Conservation (phyloP, 2,888 invertebrate species). For the Rutpela maculata region DNA sequence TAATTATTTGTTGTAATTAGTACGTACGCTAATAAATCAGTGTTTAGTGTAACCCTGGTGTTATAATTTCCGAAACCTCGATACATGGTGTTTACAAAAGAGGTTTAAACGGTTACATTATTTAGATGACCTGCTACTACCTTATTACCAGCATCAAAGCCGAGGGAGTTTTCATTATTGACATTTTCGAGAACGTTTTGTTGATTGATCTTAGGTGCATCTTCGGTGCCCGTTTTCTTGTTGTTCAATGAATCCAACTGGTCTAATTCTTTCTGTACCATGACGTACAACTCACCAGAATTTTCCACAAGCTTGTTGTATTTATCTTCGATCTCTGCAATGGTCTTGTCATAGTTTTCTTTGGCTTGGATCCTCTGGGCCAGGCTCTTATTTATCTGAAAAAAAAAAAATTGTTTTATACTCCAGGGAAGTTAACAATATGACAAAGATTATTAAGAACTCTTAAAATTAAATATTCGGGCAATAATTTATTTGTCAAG, state of each 20-base stretch:
- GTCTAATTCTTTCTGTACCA: conserved; percentile 61
- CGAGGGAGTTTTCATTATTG: not conserved
- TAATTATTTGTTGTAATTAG: no score
- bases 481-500: no score
- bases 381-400: conserved; percentile 65
- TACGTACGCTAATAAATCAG: no score
- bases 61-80: no score
- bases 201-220: conserved; percentile 15
- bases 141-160: not conserved
- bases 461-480: no score
- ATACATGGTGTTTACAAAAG: no score
- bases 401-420: conserved; percentile 32
- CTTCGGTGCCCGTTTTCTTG: conserved; percentile 67
- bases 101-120: no score
- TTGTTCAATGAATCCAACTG: conserved; percentile 66
- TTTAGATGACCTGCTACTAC: not conserved
- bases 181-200: no score
- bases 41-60: no score
- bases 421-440: no score
- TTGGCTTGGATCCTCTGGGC: conserved; percentile 64
- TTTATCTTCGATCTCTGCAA: conserved; percentile 65
- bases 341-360: conserved; percentile 66
- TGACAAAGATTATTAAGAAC: no score
- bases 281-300: conserved; percentile 61
- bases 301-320: conserved; percentile 64